Evolutionary conservation across 1,140 invertebrate species (phyloP).

Genomic region (Gonioctena quinquepunctata): DNA sequence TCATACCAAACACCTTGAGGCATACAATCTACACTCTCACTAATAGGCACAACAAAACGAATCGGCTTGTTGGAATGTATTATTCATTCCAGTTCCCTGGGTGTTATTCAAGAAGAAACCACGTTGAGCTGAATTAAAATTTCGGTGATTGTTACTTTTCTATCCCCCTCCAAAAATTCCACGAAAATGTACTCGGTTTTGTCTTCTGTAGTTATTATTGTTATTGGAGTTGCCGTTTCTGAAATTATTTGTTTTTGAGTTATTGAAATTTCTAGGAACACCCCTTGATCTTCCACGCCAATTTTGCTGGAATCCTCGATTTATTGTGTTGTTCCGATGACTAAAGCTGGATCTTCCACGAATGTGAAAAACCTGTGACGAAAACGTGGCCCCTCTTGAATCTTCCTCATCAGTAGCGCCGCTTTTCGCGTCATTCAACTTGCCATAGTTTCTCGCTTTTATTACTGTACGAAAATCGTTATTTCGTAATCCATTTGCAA

Average conservation of each 20-base stretch:
- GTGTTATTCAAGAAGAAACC: not conserved
- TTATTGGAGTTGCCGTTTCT: too few relatives aligned
- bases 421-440: conserved; percentile 17
- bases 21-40: conserved; percentile 18
- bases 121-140: not conserved
- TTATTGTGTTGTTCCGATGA: not conserved
- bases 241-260: not conserved
- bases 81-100: too few relatives aligned
- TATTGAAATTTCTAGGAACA: not conserved
- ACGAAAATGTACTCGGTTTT: not conserved
- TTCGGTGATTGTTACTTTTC: conserved; percentile 8
- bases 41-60: conserved; percentile 5
- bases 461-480: conserved; percentile 16
- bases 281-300: not conserved
- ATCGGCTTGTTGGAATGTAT: not conserved
- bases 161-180: not conserved
- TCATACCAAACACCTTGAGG: conserved; percentile 6
- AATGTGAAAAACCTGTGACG: not conserved
- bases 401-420: conserved; percentile 25
- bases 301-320: too few relatives aligned
- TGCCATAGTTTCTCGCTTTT: conserved; percentile 24
- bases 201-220: not conserved
- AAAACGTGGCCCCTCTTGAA: not conserved
- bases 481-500: conserved; percentile 26
- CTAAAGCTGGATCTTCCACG: not conserved